Evolutionary conservation across 1,140 invertebrate species (phyloP).

Genomic region (Drosophila subobscura): DNA sequence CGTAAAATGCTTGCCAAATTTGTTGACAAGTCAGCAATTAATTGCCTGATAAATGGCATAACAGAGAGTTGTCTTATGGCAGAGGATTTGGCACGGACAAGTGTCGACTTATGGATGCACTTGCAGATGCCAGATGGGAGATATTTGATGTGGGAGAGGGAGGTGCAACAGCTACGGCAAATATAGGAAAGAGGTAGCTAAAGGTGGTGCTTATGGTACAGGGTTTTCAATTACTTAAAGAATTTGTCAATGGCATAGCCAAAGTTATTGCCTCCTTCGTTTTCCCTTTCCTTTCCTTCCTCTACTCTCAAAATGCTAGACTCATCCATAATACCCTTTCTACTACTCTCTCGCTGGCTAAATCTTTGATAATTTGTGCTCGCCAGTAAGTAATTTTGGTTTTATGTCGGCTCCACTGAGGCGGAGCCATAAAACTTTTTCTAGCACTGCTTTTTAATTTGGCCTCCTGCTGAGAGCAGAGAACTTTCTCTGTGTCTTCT

Average conservation of each 20-base stretch:
- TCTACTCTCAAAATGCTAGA: neutral
- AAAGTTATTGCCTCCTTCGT: too few species aligned
- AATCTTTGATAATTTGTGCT: constrained; percentile 27
- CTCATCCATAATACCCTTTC: neutral
- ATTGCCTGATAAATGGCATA: constrained; percentile 26
- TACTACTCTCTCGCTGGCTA: constrained; percentile 11
- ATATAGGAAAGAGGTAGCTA: too few species aligned
- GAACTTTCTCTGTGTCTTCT: constrained; percentile 7
- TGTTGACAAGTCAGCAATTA: constrained; percentile 69
- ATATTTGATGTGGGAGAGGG: too few species aligned
- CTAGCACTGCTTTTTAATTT: constrained; percentile 64
- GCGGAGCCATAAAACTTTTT: constrained; percentile 63
- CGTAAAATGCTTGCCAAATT: constrained; percentile 66
- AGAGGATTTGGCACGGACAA: constrained; percentile 1
- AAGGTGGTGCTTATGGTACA: too few species aligned
- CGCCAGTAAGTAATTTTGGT: constrained; percentile 35
- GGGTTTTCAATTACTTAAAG: too few species aligned
- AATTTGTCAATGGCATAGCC: too few species aligned
- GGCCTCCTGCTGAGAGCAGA: constrained; percentile 23
- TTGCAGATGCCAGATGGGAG: neutral
- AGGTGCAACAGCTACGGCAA: too few species aligned
- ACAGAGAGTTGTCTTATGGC: constrained; percentile 2
- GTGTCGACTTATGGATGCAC: constrained; percentile 27
- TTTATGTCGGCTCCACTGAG: constrained; percentile 68
- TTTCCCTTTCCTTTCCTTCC: too few species aligned